Base-by-base conservation (phyloP, 2,113 vertebrate species). In the Myrmophylax atrothorax region DNA sequence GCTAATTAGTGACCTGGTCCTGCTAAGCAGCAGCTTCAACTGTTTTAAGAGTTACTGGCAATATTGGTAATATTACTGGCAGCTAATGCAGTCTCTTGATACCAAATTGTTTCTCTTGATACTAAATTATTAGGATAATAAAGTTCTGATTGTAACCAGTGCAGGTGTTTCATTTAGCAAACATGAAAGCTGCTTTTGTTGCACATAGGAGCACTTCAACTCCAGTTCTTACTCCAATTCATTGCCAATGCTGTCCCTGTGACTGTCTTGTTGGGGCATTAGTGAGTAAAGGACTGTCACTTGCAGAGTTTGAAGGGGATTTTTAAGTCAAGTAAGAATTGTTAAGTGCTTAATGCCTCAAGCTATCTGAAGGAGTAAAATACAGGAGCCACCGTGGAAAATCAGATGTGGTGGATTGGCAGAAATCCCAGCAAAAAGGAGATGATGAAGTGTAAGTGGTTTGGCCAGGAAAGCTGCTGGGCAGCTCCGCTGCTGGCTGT, bases 171-270 rank as follows among this genome's bases (percentile, higher is more conserved):
- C 4, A 40, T 81, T 72, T 63, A 24, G 81, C 62, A 68, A 59
- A 64, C 47, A 81, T 55, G 70, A 49, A 63, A 23, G 67, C 60
- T 88, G 58, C 24, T 31, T 83, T 68, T 62, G 44, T 80, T 64
- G 28, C n/a, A 10, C 1, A 1, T 23, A 22, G 35, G 50, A 59
- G 22, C 59, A 44, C 14, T 1, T 55, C 19, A 64, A 4, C 31
- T 60, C 29, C 5, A 7, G 14, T 0, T 0, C 10, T 17, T n/a
- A 62, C 55, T 75, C 29, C 60, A 14, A 60, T 55, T 10, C 47
- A 7, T 13, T 40, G 31, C 63, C 56, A 56, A 0, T 40, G 73
- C 37, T 33, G 28, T 85, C 17, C 17, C 38, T 47, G 26, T 28
- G 44, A 17, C 20, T 64, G 1, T 38, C 24, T 24, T 18, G 14